A percentile compares a stretch with the other conserved stretches of the same genome.
Evolutionary conservation across 1,140 invertebrate species (phyloP).

Genomic region (Contarinia nasturtii): DNA sequence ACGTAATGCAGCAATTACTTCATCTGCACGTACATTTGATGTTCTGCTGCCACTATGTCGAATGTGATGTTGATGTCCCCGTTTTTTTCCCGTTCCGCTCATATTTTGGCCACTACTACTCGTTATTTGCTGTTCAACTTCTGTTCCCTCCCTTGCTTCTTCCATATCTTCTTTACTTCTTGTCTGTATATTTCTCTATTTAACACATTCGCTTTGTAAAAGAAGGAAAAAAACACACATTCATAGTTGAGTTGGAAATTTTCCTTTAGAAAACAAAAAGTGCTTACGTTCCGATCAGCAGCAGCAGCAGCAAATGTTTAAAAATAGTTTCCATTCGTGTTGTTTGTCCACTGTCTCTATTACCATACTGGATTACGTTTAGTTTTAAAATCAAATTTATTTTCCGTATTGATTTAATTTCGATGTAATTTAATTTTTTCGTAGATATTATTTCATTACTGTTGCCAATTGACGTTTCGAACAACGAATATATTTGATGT

Average conservation of each 20-base stretch:
- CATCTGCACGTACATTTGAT: conserved; percentile 17
- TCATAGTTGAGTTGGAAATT: not conserved
- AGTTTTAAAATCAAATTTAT: no score
- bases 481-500: not conserved
- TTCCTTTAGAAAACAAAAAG: not conserved
- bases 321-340: not conserved
- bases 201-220: not conserved
- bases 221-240: not conserved
- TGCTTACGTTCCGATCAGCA: no score
- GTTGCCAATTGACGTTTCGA: not conserved
- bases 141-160: not conserved
- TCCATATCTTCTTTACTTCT: not conserved
- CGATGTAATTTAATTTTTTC: not conserved
- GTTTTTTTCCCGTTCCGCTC: conserved; percentile 31
- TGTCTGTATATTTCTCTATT: not conserved
- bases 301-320: no score
- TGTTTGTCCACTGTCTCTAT: not conserved
- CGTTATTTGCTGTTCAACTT: not conserved
- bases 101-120: not conserved
- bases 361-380: no score
- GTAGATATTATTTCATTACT: not conserved
- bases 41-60: conserved; percentile 28
- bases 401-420: no score
- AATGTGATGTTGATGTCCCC: conserved; percentile 62
- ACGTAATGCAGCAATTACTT: conserved; percentile 21